Percentiles rank a stretch among this genome's conserved stretches.
Evolutionary conservation across 2,888 invertebrate species (phyloP).

Genomic region (Platycheirus albimanus): DNA sequence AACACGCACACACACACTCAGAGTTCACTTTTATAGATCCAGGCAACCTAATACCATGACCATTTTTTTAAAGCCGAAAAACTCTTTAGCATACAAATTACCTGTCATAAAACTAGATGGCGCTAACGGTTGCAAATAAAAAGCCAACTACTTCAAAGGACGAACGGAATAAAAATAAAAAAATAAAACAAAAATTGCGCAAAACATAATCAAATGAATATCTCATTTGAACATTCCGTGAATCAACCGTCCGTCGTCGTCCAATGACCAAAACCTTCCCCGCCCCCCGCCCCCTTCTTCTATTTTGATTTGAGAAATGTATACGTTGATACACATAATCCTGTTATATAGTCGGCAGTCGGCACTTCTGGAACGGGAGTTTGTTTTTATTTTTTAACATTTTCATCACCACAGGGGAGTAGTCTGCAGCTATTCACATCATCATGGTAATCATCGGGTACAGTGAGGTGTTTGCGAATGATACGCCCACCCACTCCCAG

Average conservation of each 20-base stretch:
- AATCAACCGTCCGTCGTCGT: constrained; percentile 31
- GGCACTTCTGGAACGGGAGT: constrained; percentile 35
- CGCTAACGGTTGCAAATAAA: constrained; percentile 42
- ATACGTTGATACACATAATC: neutral
- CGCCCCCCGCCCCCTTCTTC: neutral
- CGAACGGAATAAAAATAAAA: neutral
- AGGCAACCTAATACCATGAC: constrained; percentile 8
- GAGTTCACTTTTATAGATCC: too few species aligned
- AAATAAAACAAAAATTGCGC: constrained; percentile 12
- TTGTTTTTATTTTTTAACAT: constrained; percentile 37
- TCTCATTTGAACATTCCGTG: constrained; percentile 53
- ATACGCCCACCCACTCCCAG: constrained; percentile 27
- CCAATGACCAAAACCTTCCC: constrained; percentile 38
- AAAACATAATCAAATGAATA: constrained; percentile 58
- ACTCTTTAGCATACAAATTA: constrained; percentile 62
- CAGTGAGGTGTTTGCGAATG: constrained; percentile 16
- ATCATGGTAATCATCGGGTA: constrained; percentile 45
- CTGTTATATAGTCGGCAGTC: constrained; percentile 16
- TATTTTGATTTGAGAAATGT: too few species aligned
- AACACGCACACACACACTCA: neutral
- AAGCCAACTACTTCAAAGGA: constrained; percentile 24
- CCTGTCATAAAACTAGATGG: constrained; percentile 67
- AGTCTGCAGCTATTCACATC: constrained; percentile 36
- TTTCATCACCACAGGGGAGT: constrained; percentile 45
- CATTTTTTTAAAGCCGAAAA: neutral